These are phyloP conservation scores for Netelia melanura DNA, from an alignment of 2,888 invertebrate species.

Conservation along the genomic window DNA sequence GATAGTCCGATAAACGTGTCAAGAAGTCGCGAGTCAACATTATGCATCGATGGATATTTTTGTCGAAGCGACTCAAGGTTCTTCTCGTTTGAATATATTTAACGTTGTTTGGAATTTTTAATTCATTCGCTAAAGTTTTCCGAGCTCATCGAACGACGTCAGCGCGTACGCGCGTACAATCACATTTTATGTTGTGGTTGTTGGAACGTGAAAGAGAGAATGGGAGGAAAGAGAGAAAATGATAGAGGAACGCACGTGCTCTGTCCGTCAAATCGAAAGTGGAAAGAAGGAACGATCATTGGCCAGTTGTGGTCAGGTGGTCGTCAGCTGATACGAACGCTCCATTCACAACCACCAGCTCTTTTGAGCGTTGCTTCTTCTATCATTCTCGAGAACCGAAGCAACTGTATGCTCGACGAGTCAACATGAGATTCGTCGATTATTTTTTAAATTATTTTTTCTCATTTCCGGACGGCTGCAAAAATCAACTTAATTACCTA, in stretches of 20 bases:
- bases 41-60: background rate
- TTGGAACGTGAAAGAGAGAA: background rate
- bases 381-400: background rate
- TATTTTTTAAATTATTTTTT: too few relatives aligned
- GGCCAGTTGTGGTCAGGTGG: constrained; percentile 55
- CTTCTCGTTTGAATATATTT: background rate
- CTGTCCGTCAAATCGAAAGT: constrained; percentile 12
- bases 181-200: background rate
- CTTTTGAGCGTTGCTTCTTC: constrained; percentile 9
- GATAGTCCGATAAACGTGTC: constrained; percentile 25
- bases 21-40: constrained; percentile 9
- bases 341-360: constrained; percentile 14
- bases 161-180: background rate
- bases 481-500: too few relatives aligned
- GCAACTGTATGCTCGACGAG: background rate
- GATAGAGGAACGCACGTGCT: constrained; percentile 41
- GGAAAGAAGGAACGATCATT: constrained; percentile 33
- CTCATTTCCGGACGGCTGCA: too few relatives aligned
- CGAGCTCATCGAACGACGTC: too few relatives aligned
- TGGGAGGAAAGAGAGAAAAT: background rate
- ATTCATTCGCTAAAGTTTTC: background rate
- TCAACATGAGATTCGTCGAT: too few relatives aligned
- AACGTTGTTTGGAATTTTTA: constrained; percentile 3
- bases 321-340: constrained; percentile 48
- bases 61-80: constrained; percentile 1